Conservation (phyloP, 2,797 vertebrate species). For the Eutrigla gurnardus region DNA sequence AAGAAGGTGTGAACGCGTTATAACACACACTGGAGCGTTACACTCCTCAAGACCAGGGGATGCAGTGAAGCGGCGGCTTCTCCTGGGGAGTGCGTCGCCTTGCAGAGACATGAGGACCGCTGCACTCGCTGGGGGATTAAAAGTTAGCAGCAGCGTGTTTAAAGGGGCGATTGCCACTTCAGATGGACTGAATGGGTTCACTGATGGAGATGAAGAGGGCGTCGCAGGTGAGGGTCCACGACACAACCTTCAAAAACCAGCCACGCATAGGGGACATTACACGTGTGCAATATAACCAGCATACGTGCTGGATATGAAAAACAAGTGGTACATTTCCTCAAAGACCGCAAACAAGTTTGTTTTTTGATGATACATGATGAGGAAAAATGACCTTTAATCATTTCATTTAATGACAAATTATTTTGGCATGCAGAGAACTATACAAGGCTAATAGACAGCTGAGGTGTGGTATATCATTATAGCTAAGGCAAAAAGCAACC, state of each 20-base stretch:
- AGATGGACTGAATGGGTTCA: slow-evolving; percentile 44
- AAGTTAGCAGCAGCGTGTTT: slow-evolving; percentile 47
- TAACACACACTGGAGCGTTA: background rate
- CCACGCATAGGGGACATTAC: slow-evolving; percentile 18
- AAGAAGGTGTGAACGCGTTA: background rate
- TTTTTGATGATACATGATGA: background rate
- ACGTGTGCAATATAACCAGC: slow-evolving; percentile 8
- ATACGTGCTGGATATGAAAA: background rate
- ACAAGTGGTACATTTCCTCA: background rate
- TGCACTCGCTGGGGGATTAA: slow-evolving; percentile 16
- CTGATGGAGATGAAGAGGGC: slow-evolving; percentile 22
- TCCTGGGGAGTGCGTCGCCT: slow-evolving; percentile 52
- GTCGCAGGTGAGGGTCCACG: slow-evolving; percentile 28
- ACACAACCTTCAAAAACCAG: slow-evolving; percentile 21
- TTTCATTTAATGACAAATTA: background rate
- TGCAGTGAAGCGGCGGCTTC: slow-evolving; percentile 20
- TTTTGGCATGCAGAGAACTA: background rate
- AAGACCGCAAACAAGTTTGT: background rate
- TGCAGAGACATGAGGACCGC: slow-evolving; percentile 21
- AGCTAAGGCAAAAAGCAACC: background rate
- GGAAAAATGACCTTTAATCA: background rate
- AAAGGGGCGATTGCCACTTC: slow-evolving; percentile 74
- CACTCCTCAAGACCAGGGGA: background rate
- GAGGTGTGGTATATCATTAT: background rate
- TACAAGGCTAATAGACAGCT: background rate